Evolutionary conservation across 2,797 vertebrate species (phyloP), one percentile per base, ranked within the genome.

Genomic region (Halcyon leucocephala): DNA sequence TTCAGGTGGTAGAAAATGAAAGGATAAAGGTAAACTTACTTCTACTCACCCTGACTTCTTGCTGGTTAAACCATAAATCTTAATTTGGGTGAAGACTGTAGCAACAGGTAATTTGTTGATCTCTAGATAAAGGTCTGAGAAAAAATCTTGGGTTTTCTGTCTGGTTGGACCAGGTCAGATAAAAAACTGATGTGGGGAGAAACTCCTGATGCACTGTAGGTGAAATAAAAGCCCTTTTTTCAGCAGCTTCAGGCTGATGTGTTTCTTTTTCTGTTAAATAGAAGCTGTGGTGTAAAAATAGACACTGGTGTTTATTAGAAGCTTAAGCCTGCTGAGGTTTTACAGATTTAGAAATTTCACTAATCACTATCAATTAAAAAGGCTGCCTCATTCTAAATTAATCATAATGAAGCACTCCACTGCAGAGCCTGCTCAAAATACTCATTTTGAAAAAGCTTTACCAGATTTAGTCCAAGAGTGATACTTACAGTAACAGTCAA

Each of bases 201-300:
- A 17, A 31, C 14, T 70, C 44, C 82, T 48, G 48, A 10, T 18
- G 16, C 22, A 29, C 54, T 7, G 64, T 42, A 71, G 54, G 64
- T 90, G 89, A 94, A 86, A 42, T 70, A 84, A 79, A 89, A 94
- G n/a, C 20, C 39, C 4, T 37, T 48, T 64, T 54, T 46, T 39
- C 67, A 77, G 82, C 94, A 96, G 94, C 92, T 96, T 96, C 46
- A 52, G 84, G 83, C 71, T 78, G 79, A 90, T 48, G 62, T 77
- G 33, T 31, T 93, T 81, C 94, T 69, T 92, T 78, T 78, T 93
- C 90, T 73, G 41, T 91, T 87, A 84, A 91, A 77, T 62, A 52
- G 82, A 91, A 93, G 86, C 57, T 86, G 55, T 48, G 10, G 33
- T 29, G 14, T 88, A 97, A 97, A 97, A 97, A 97, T 93, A 97